Conservation (phyloP, 2,888 invertebrate genomes). For the Imbricaverruca yamaguchii region DNA sequence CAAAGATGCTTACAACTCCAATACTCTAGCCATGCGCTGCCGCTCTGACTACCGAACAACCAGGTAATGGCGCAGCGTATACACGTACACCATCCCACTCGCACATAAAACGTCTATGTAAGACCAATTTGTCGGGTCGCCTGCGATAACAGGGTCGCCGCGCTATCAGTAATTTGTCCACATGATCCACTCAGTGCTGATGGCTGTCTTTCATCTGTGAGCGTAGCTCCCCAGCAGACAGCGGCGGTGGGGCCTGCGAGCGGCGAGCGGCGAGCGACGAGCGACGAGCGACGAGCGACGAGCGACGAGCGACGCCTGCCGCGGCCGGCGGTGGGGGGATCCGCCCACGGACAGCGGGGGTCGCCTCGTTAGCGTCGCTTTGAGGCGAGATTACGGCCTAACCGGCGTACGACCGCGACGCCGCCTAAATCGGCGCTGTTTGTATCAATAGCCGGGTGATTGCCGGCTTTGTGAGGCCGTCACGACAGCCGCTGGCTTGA, state of each 20-base stretch:
- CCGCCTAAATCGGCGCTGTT: not conserved
- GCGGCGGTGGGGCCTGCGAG: not conserved
- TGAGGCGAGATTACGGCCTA: not conserved
- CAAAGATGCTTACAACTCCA: too few species aligned
- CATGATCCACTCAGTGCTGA: not conserved
- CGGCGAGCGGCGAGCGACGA: too few species aligned
- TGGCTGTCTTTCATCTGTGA: not conserved
- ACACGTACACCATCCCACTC: too few species aligned
- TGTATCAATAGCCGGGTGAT: conserved; percentile 8
- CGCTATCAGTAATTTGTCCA: not conserved
- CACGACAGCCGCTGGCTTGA: too few species aligned
- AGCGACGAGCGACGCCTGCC: too few species aligned
- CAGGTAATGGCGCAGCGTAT: too few species aligned
- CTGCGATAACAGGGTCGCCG: not conserved
- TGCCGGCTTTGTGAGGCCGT: conserved; percentile 35
- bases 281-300: too few species aligned
- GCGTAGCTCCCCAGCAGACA: not conserved
- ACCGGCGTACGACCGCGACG: not conserved
- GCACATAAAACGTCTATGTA: not conserved
- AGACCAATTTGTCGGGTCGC: not conserved
- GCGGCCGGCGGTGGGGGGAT: too few species aligned
- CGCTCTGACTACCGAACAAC: too few species aligned
- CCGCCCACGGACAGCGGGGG: not conserved
- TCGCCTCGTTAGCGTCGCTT: not conserved
- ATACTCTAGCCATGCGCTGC: too few species aligned